phyloP scores from a whole-genome alignment of 2,888 invertebrate species.

The Leucoma salicis region DNA sequence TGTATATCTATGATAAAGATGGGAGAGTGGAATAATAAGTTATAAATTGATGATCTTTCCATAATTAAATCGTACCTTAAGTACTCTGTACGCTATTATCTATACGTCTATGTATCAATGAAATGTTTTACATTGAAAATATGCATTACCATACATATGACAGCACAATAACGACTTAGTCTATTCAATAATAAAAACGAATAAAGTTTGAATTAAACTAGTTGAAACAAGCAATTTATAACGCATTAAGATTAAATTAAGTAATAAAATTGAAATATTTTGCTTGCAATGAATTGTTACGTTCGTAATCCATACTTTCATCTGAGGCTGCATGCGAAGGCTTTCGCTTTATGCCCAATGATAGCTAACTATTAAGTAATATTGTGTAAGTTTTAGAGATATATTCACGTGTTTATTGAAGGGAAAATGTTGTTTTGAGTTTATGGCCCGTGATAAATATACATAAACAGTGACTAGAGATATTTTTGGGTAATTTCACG shows the following conservation, averaged over 20 bases:
- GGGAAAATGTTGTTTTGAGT: slow-evolving; percentile 13
- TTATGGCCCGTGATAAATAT: slow-evolving; percentile 24
- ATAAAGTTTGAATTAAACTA: background rate
- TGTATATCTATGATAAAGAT: too few species aligned
- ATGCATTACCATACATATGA: too few species aligned
- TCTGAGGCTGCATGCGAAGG: slow-evolving; percentile 35
- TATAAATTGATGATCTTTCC: too few species aligned
- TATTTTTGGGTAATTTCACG: background rate
- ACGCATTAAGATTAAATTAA: background rate
- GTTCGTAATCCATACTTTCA: slow-evolving; percentile 33
- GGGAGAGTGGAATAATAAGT: too few species aligned
- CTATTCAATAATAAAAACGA: background rate
- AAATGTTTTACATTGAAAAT: too few species aligned
- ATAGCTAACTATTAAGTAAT: slow-evolving; percentile 30
- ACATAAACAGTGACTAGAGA: background rate
- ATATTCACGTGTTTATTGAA: slow-evolving; percentile 26
- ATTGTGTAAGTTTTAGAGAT: slow-evolving; percentile 21
- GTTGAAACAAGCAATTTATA: background rate
- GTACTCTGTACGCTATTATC: too few species aligned
- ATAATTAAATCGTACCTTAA: too few species aligned
- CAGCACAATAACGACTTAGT: too few species aligned
- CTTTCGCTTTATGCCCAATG: slow-evolving; percentile 32
- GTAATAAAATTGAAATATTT: slow-evolving; percentile 15
- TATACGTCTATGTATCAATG: too few species aligned
- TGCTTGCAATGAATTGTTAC: slow-evolving; percentile 27